A percentile compares a stretch with the other conserved stretches of the same genome.
phyloP scores from a whole-genome alignment of 2,113 vertebrate genomes.

The Carassius gibelio region DNA sequence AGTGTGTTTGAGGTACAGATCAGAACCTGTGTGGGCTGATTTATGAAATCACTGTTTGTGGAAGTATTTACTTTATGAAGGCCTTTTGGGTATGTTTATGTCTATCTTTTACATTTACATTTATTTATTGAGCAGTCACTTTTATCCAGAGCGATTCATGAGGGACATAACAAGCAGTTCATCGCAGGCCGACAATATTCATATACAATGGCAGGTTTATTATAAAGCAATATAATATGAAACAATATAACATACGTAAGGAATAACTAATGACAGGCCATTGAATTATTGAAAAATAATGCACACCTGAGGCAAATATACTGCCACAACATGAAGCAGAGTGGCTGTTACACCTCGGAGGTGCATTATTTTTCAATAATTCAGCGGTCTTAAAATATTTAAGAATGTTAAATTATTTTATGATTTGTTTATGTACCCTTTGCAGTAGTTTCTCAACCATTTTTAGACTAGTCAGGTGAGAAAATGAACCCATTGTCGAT shows the following conservation, averaged over 20 bases:
- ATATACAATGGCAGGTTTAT: background rate
- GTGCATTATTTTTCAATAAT: background rate
- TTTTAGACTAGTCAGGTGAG: background rate
- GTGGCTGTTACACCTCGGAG: background rate
- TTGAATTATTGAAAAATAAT: conserved; percentile 11
- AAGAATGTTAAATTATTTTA: background rate
- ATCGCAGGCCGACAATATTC: background rate
- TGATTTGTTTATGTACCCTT: background rate
- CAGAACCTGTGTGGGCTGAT: background rate
- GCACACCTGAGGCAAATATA: background rate
- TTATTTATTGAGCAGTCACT: background rate
- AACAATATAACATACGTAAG: background rate
- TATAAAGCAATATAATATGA: background rate
- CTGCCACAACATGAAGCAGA: background rate
- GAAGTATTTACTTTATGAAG: conserved; percentile 6
- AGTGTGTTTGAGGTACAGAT: background rate
- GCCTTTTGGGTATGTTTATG: background rate
- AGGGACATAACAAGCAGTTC: background rate
- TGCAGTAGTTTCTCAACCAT: background rate
- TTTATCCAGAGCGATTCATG: background rate
- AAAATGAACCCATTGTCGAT: background rate
- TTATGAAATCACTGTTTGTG: background rate
- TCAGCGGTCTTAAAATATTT: background rate
- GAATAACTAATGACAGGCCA: background rate
- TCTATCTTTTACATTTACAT: background rate